Base-by-base conservation (phyloP, 2,888 invertebrate genomes). In the Lordiphosa fenestrarum region DNA sequence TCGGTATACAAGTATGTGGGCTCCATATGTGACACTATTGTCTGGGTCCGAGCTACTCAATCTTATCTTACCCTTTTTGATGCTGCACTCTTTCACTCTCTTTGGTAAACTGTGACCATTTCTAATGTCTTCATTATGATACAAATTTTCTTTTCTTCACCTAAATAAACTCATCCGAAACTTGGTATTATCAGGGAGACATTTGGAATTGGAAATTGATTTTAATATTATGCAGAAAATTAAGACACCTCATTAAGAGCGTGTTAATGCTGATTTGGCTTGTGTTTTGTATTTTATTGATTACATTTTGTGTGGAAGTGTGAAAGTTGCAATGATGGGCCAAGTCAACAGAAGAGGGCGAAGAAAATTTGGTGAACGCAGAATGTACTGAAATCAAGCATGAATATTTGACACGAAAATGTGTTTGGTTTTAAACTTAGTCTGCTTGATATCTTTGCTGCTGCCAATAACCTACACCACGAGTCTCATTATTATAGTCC, bases 221-320 rank as follows among this genome's bases (percentile, higher is more conserved):
- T 65, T 52, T 54, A 76, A 71, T 61, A 56, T 67, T 76, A 73
- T 80, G 48, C 64, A 36, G 63, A 62, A 59, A 70, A 70, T 65
- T 66, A 72, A 81, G 61, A 74, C 77, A 81, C 77, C 72, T 77
- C 81, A 81, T 81, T 77, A 77, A 62, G 52, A 44, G 51, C 38
- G 74, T 73, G 72, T 72, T 81, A 81, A 77, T 74, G 61, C 53
- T 40, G 47, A 47, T 54, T 51, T 41, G 46, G 46, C 13, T 48
- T 44, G 39, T 54, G 46, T 65, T 41, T 35, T 36, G 19, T 30
- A 13, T 44, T 33, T 30, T 13, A 25, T 15, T 15, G 15, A 15
- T 15, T 15, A 15, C 15, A 25, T 30, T 23, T 23, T 6, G 6
- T 23, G 23, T 10, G 12, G 39, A 66, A 68, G 73, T 66, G 77